These are phyloP conservation scores for Ormyrus rosae DNA, from an alignment of 2,888 invertebrate genomes.

Conservation along the genomic window DNA sequence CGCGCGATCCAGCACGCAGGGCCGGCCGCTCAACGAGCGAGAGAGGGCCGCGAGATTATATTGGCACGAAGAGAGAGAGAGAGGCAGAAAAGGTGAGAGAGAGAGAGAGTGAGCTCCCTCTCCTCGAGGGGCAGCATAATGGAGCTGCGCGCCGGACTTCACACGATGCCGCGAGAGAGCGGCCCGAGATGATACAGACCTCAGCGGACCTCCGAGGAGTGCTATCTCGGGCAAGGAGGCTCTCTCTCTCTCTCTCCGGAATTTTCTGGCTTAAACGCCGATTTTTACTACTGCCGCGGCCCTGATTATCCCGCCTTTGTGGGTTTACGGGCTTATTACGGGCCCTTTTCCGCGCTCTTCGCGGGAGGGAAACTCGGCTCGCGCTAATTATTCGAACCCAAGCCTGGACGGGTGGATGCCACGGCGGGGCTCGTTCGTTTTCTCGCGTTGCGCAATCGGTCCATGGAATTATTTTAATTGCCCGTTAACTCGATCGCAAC, in stretches of 20 bases:
- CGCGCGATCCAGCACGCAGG: slow-evolving; percentile 69
- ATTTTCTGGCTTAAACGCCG: slow-evolving; percentile 23
- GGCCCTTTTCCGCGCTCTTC: background rate
- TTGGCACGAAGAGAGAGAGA: slow-evolving; percentile 55
- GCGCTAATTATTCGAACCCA: no score
- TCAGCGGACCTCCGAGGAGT: slow-evolving; percentile 60
- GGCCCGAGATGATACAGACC: slow-evolving; percentile 71
- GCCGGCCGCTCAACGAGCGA: slow-evolving; percentile 43
- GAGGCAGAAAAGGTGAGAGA: slow-evolving; percentile 55
- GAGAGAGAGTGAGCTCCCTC: slow-evolving; percentile 46
- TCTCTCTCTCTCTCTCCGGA: background rate
- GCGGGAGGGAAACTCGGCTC: background rate
- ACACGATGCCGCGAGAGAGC: slow-evolving; percentile 73
- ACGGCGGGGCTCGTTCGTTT: no score
- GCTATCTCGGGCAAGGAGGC: background rate
- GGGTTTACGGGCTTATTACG: slow-evolving; percentile 11
- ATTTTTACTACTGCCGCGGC: slow-evolving; percentile 32
- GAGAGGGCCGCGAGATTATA: slow-evolving; percentile 26
- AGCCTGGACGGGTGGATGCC: no score
- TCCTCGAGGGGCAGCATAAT: slow-evolving; percentile 70
- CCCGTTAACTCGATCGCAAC: background rate
- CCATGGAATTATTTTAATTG: no score
- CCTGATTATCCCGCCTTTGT: slow-evolving; percentile 35
- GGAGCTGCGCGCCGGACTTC: slow-evolving; percentile 72
- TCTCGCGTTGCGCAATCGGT: no score